Evolutionary conservation across 1,140 invertebrate genomes (phyloP), one percentile per base, ranked within the genome.

Genomic region (Cyrtorhinus lividipennis): DNA sequence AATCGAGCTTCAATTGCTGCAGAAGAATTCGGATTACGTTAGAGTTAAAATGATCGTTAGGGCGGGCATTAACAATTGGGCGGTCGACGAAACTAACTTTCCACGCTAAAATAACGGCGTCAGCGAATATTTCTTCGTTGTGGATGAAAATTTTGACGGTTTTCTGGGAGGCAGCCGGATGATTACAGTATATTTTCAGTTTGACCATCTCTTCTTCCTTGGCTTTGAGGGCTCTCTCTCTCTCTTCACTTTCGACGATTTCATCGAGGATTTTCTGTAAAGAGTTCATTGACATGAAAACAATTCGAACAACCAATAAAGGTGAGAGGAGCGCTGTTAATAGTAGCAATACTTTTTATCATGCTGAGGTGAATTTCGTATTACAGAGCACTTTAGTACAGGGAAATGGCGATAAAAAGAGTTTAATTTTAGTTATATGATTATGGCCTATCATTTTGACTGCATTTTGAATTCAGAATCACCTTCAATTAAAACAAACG

Each of bases 201-300:
- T 81, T 83, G 67, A 80, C 80, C 62, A 82, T 79, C 48, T 79
- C 80, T 46, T 79, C 79, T 60, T 85, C 79, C 61, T 79, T 73
- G 71, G 83, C 77, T 67, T 78, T 70, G 69, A 78, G 71, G 63
- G 78, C 74, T 46, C 78, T 72, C 48, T 87, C 82, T 27, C 75
- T 75, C 70, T 89, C 84, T 67, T 88, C 85, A 61, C 80, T 79
- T 53, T 85, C 78, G 65, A 81, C 76, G 70, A 89, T 78, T 65
- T 81, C 79, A 53, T 80, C 74, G 61, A 89, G 73, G 25, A 89
- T 72, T 24, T 78, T 74, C 72, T 83, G 57, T 2, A 69, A 70
- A 15, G 30, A 38, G n/a, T n/a, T n/a, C n/a, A n/a, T n/a, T n/a
- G n/a, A n/a, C 67, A 60, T 38, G 56, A 65, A 22, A 62, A 63